Conservation (phyloP, 2,888 invertebrate species). For the Neuroscelio doddi region DNA sequence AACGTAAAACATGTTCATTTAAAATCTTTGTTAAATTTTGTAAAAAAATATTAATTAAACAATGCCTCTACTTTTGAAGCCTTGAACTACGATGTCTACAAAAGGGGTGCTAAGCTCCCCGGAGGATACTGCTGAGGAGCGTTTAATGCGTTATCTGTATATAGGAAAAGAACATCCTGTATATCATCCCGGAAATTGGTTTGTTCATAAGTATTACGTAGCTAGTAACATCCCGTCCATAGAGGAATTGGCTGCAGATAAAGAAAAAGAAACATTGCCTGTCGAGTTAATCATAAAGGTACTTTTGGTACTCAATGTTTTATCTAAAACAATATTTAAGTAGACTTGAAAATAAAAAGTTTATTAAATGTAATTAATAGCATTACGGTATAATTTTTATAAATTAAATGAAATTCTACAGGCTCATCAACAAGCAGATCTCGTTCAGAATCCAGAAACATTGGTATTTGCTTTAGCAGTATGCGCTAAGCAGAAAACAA, state of each 20-base stretch:
- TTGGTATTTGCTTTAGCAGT: constrained; percentile 79
- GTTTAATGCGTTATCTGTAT: constrained; percentile 74
- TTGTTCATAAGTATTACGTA: constrained; percentile 74
- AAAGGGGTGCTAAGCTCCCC: constrained; percentile 26
- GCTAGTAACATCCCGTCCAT: constrained; percentile 71
- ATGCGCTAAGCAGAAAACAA: constrained; percentile 73
- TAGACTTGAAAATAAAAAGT: neutral
- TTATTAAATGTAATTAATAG: neutral
- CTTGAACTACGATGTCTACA: constrained; percentile 32
- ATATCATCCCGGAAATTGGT: constrained; percentile 76
- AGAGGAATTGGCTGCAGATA: constrained; percentile 57
- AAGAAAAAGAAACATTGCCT: constrained; percentile 53
- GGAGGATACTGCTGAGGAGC: constrained; percentile 60
- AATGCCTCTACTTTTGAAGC: neutral
- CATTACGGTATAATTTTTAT: constrained; percentile 2
- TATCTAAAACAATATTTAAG: too few species aligned
- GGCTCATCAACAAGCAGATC: constrained; percentile 56
- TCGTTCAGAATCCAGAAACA: constrained; percentile 75
- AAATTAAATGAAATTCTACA: constrained; percentile 4
- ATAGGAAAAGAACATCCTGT: constrained; percentile 74
- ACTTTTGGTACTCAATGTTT: too few species aligned
- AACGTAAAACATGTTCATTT: too few species aligned
- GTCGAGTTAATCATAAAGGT: constrained; percentile 63
- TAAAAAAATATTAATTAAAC: too few species aligned
- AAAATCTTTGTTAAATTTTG: too few species aligned